A percentile compares a stretch with the other conserved stretches of the same genome.
These are phyloP conservation scores for Neosalanx taihuensis DNA, from an alignment of 2,797 vertebrate species.

Conservation along the genomic window DNA sequence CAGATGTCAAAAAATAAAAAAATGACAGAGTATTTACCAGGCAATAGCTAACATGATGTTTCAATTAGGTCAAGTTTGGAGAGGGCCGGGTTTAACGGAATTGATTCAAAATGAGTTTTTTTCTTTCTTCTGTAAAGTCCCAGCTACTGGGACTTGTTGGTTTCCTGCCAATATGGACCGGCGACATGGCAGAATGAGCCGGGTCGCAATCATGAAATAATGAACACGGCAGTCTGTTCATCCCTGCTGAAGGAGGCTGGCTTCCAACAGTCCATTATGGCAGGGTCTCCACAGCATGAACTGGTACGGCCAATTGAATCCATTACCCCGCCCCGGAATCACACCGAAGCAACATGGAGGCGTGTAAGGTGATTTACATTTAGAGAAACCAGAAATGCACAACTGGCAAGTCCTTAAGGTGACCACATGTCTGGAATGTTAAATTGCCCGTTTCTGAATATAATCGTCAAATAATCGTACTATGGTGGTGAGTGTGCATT, in stretches of 20 bases:
- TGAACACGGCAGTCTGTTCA: constrained; percentile 39
- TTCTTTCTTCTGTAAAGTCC: neutral
- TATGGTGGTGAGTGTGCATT: neutral
- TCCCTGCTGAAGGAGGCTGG: constrained; percentile 37
- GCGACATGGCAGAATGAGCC: constrained; percentile 36
- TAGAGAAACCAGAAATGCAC: constrained; percentile 5
- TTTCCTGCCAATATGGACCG: constrained; percentile 23
- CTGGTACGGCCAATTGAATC: constrained; percentile 46
- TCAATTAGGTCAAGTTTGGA: neutral
- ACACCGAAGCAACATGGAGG: constrained; percentile 28
- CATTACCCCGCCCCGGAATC: constrained; percentile 23
- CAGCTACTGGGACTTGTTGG: constrained; percentile 1
- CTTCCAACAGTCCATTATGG: constrained; percentile 49
- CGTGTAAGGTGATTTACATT: constrained; percentile 40
- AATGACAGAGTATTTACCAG: neutral
- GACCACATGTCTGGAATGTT: neutral
- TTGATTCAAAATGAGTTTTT: neutral
- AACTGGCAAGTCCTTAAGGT: neutral
- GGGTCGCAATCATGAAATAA: constrained; percentile 50
- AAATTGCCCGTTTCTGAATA: constrained; percentile 25
- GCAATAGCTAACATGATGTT: too few relatives aligned
- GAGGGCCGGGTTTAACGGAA: neutral
- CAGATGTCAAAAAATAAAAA: neutral
- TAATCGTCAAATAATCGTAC: constrained; percentile 18
- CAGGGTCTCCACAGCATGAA: constrained; percentile 38